Evolutionary conservation across 2,797 vertebrate species (phyloP).

Genomic region (Neostethus bicornis): DNA sequence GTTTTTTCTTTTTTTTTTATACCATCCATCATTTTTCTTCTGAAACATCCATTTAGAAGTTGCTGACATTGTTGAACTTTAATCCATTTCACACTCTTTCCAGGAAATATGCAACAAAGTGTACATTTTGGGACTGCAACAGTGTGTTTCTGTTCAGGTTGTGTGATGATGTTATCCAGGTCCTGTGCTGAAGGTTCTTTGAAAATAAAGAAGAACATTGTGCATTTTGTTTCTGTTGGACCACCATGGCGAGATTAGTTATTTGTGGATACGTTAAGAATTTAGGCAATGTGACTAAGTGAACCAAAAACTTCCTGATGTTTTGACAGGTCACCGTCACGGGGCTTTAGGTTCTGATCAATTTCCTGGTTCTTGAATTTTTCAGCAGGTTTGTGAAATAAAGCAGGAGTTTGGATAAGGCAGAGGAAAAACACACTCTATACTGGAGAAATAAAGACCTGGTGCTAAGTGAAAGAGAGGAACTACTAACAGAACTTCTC

Average conservation of each 20-base stretch:
- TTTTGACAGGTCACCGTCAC: slow-evolving; percentile 7
- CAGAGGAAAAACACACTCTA: slow-evolving; percentile 26
- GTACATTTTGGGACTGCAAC: slow-evolving; percentile 15
- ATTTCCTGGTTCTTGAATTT: neutral
- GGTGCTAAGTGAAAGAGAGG: slow-evolving; percentile 17
- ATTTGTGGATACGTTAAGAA: slow-evolving; percentile 84
- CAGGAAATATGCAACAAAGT: slow-evolving; percentile 39
- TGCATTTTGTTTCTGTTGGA: slow-evolving; percentile 78
- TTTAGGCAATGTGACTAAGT: slow-evolving; percentile 74
- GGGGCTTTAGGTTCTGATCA: neutral
- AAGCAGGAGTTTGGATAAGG: neutral
- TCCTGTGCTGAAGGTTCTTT: too few species aligned
- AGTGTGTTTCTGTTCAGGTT: slow-evolving; percentile 15
- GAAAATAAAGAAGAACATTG: slow-evolving; percentile 58
- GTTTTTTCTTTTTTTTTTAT: too few species aligned
- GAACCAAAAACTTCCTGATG: slow-evolving; percentile 63
- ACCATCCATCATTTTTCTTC: neutral
- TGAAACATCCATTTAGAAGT: neutral
- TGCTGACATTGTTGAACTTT: neutral
- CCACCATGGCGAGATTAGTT: slow-evolving; percentile 71
- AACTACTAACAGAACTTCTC: slow-evolving; percentile 32
- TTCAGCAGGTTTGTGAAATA: slow-evolving; percentile 10
- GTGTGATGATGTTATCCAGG: slow-evolving; percentile 52
- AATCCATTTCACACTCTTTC: neutral
- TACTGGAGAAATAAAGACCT: slow-evolving; percentile 25